Base-by-base conservation (phyloP, 2,888 invertebrate genomes). In the Tipula confusa region DNA sequence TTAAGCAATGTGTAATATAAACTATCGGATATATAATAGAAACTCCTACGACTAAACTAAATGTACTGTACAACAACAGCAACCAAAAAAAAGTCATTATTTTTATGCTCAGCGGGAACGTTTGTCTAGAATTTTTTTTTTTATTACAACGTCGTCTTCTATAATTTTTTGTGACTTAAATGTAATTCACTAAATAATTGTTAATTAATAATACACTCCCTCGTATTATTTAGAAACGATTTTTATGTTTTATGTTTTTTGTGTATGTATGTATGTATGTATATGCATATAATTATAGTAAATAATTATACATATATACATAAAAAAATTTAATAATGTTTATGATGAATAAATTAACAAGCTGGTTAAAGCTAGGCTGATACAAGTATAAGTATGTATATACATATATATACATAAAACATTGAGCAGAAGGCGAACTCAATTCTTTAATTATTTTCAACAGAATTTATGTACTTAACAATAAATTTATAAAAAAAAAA, bases 241-340 rank as follows among this genome's bases (percentile, higher is more conserved):
- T 64, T 64, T 64, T 64, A 64, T 64, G 24, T 64, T 24, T n/a
- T n/a, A n/a, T n/a, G n/a, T n/a, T n/a, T n/a, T n/a, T n/a, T n/a
- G n/a, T n/a, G n/a, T n/a, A n/a, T n/a, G n/a, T n/a, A n/a, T n/a
- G n/a, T n/a, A n/a, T 64, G 64, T 18, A n/a, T 64, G 24, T 64
- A 64, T 24, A 64, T 64, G 64, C 64, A 64, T n/a, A n/a, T 64
- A 64, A 64, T 64, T 64, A 64, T 64, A 64, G 64, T 64, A 64
- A 64, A 64, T 64, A 64, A 64, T 64, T 64, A n/a, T n/a, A 64
- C 64, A 24, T 64, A 43, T n/a, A 43, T 36, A 31, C 31, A 36
- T 43, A 64, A 64, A 64, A 64, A n/a, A n/a, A n/a, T n/a, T n/a
- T n/a, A n/a, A 64, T 24, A 64, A n/a, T 64, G 64, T 64, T 18